Conservation (phyloP, 2,888 invertebrate genomes). For the Drosophila multiciliata region DNA sequence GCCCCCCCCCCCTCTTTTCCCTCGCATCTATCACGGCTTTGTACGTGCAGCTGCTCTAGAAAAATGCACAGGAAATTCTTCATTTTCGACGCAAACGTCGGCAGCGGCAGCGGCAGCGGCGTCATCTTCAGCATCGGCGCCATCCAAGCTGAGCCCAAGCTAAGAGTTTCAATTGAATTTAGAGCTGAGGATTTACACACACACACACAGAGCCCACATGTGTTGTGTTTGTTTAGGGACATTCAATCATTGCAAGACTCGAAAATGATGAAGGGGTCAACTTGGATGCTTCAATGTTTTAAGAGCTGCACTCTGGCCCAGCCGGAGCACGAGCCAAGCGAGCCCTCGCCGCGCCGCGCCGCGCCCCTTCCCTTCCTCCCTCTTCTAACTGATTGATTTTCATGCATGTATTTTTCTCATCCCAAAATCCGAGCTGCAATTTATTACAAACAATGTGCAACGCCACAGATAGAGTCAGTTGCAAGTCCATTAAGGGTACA, state of each 20-base stretch:
- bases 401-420: slow-evolving; percentile 27
- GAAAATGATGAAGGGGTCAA: slow-evolving; percentile 49
- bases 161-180: slow-evolving; percentile 78
- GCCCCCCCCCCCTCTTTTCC: background rate
- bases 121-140: slow-evolving; percentile 25
- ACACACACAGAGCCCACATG: background rate
- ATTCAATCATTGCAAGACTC: slow-evolving; percentile 76
- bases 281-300: slow-evolving; percentile 27
- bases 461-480: slow-evolving; percentile 13
- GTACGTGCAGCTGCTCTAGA: slow-evolving; percentile 67
- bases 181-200: slow-evolving; percentile 57
- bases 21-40: slow-evolving; percentile 13
- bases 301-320: slow-evolving; percentile 2
- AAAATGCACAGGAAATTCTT: slow-evolving; percentile 78
- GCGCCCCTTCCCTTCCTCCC: background rate
- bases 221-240: slow-evolving; percentile 51
- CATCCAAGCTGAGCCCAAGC: slow-evolving; percentile 50
- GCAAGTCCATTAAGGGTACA: slow-evolving; percentile 19
- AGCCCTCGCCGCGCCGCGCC: background rate
- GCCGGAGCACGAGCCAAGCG: background rate
- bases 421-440: slow-evolving; percentile 17
- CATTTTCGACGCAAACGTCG: slow-evolving; percentile 57
- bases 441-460: slow-evolving; percentile 13
- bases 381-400: slow-evolving; percentile 56
- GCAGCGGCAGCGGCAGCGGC: slow-evolving; percentile 11